Evolutionary conservation across 1,140 invertebrate genomes (phyloP), one percentile per base, ranked within the genome.

Genomic region (Plutomurus gul): DNA sequence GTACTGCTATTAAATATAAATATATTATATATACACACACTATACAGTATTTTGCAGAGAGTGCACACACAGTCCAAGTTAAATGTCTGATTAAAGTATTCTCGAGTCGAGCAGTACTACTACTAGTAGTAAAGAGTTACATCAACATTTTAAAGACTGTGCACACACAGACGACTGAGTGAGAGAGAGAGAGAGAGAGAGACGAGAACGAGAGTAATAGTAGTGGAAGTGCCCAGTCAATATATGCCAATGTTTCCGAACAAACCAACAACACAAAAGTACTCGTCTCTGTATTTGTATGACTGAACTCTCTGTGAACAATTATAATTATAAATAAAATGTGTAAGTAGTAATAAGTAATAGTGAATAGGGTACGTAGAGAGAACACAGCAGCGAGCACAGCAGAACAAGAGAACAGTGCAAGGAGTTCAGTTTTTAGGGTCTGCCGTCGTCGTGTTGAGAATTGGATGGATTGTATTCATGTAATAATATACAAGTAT

Each of bases 401-500:
- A 51, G n/a, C 56, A 65, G 56, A 65, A 30, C 25, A n/a, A 65
- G 22, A 65, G 27, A 27, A 30, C 27, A 65, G 56, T n/a, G 25
- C 56, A 30, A 65, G 27, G 30, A 65, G 27, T 65, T 65, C 27
- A 65, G 36, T 65, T 65, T n/a, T 65, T 65, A 65, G 56, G 56
- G 30, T 65, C 56, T 65, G 56, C 36, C 56, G 56, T 43, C 39
- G 39, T 65, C 47, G 56, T 65, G 56, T 65, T 27, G 10, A 65
- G 56, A 65, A 65, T 65, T 65, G 56, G 56, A 65, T 65, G 56
- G 27, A 65, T 65, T 65, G 56, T 65, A 65, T 65, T 65, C 56
- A 60, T 60, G 27, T 65, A 33, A 25, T 65, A 65, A 33, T 51
- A 65, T 65, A 65, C 30, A 65, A 43, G n/a, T n/a, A n/a, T 43